Percentiles rank a stretch among this genome's conserved stretches.
phyloP scores from a whole-genome alignment of 2,888 invertebrate species.

The Leptogaster cylindrica region DNA sequence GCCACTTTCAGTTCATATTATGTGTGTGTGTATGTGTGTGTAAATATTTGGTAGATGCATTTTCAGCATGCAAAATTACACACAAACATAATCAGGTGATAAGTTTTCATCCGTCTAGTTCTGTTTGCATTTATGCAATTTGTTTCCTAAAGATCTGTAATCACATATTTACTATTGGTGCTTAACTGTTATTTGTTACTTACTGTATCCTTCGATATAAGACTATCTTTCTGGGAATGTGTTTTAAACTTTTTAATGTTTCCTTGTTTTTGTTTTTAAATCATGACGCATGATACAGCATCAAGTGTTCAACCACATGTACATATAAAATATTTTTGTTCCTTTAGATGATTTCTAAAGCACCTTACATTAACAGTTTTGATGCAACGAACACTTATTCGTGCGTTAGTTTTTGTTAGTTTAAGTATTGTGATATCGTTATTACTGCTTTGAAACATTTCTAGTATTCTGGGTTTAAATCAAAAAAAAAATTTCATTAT shows the following conservation, averaged over 20 bases:
- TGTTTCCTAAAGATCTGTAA: conserved; percentile 1
- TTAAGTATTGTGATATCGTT: neutral
- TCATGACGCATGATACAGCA: conserved; percentile 8
- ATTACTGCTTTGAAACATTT: too few species aligned
- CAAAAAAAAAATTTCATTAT: too few species aligned
- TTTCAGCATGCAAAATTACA: too few species aligned
- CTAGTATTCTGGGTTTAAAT: too few species aligned
- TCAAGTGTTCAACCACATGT: conserved; percentile 23
- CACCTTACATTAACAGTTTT: too few species aligned
- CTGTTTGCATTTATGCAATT: conserved; percentile 21
- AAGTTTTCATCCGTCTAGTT: conserved; percentile 18
- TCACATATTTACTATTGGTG: conserved; percentile 23
- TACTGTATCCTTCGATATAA: conserved; percentile 16
- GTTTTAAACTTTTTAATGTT: too few species aligned
- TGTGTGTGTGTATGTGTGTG: too few species aligned
- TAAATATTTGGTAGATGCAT: too few species aligned
- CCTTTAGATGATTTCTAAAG: too few species aligned
- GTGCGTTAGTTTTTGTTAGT: neutral
- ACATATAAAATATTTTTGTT: too few species aligned
- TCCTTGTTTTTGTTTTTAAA: conserved; percentile 7
- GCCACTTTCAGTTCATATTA: too few species aligned
- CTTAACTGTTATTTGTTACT: conserved; percentile 22
- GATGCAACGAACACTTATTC: neutral
- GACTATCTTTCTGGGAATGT: conserved; percentile 20
- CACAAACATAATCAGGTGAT: too few species aligned